Percentiles rank a stretch among this genome's conserved stretches.
These are phyloP conservation scores for Yponomeuta plumbellus DNA, from an alignment of 2,888 invertebrate genomes.

Conservation along the genomic window DNA sequence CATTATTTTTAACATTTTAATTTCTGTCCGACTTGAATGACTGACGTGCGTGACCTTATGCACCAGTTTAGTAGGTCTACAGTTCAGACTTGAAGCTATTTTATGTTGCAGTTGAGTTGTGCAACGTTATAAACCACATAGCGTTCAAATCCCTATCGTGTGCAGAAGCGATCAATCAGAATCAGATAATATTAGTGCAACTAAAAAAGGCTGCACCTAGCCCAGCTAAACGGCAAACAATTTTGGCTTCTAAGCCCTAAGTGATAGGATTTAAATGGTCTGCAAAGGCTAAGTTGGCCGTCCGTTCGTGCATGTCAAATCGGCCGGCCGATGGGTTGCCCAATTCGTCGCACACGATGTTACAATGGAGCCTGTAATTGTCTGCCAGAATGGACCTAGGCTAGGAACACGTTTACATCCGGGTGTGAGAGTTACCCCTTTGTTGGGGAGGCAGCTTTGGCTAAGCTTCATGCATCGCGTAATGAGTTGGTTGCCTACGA, in stretches of 20 bases:
- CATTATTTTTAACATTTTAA: no score
- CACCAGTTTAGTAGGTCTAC: no score
- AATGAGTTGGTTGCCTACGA: no score
- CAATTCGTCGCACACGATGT: slow-evolving; percentile 15
- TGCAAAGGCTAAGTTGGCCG: not conserved
- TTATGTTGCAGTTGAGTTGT: not conserved
- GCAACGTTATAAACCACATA: not conserved
- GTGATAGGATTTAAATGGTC: not conserved
- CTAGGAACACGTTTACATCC: slow-evolving; percentile 10
- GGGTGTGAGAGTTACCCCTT: slow-evolving; percentile 4
- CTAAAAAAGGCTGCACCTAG: not conserved
- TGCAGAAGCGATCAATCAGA: not conserved
- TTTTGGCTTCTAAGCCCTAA: not conserved
- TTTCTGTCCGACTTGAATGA: no score
- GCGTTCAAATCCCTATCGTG: not conserved
- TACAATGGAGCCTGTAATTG: slow-evolving; percentile 12
- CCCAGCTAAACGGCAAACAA: not conserved
- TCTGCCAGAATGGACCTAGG: slow-evolving; percentile 12
- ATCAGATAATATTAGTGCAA: slow-evolving; percentile 1
- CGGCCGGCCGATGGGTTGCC: slow-evolving; percentile 13
- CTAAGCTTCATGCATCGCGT: no score
- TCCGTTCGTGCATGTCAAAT: slow-evolving; percentile 13
- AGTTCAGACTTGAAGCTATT: no score
- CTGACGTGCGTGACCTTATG: no score
- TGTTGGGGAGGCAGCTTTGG: not conserved